A percentile compares a stretch with the other conserved stretches of the same genome.
Conservation (phyloP, 37 sponge, comb jelly and placozoan species). For the Beroe forskalii region DNA sequence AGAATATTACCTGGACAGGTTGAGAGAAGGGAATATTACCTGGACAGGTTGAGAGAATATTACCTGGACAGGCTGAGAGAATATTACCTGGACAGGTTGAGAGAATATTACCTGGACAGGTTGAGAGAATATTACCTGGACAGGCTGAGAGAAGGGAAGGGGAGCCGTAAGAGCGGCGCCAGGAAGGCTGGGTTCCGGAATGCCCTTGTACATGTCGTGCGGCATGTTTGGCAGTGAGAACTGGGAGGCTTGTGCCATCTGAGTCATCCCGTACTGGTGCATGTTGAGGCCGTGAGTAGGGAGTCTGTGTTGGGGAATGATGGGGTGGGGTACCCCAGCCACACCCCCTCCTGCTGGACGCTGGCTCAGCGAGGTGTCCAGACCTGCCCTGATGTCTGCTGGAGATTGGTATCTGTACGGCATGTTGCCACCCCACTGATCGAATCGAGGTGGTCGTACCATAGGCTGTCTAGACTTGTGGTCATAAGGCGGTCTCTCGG, state of each 20-base stretch:
- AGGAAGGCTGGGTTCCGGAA: neutral
- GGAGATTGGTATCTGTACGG: neutral
- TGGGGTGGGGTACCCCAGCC: neutral
- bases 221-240: neutral
- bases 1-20: too few species aligned
- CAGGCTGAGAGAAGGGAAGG: neutral
- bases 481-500: neutral
- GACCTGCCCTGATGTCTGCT: neutral
- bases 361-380: neutral
- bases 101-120: too few species aligned
- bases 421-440: neutral
- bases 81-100: too few species aligned
- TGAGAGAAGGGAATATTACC: too few species aligned
- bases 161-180: neutral
- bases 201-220: neutral
- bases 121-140: too few species aligned
- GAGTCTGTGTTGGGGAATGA: conserved; percentile 26
- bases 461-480: neutral
- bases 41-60: too few species aligned
- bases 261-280: conserved; percentile 9
- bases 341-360: neutral
- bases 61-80: too few species aligned
- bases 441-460: neutral
- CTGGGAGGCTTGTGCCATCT: neutral
- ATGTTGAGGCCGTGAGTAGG: neutral